Base-by-base conservation (phyloP, 2,797 vertebrate genomes). In the Acanthurus lineatus region DNA sequence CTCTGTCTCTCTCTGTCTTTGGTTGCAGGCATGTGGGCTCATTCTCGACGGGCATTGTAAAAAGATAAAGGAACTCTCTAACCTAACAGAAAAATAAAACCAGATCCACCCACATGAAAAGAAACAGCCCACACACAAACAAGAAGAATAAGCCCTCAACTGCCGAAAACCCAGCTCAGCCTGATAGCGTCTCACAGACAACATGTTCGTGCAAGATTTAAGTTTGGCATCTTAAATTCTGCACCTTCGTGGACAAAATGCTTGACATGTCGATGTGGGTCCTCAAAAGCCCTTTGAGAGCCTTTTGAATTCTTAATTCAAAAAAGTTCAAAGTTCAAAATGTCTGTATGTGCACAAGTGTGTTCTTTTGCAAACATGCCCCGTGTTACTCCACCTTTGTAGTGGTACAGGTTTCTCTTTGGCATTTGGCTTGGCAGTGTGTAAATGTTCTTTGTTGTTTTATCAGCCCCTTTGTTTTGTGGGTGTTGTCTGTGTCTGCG, bases 191-290 rank as follows among this genome's bases (percentile, higher is more conserved):
- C 88, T 81, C 28, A 25, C 70, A 79, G 81, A 79, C 89, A 70
- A 92, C 94, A 90, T 80, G 83, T 83, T 90, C 84, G 71, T 92
- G 93, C 91, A 94, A 95, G 89, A 95, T 95, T 93, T 91, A 90
- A 65, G 82, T 88, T 90, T 72, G 79, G 77, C 86, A 88, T 93
- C 92, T 91, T 88, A 94, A 92, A 94, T 94, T 94, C 91, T 93
- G 90, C 90, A 92, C 93, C 92, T 92, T 85, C 56, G 49, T 86
- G 92, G 82, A 90, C 86, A 79, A 91, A 94, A 94, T 93, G 84
- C 90, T 87, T 91, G 89, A 92, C 90, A 91, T 92, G 88, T 88
- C 77, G 40, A 89, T 65, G 70, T 59, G 53, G 83, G 72, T 78
- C 60, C 73, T 52, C 47, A 42, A 81, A 83, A 86, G 86, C 58